Evolutionary conservation across 2,113 vertebrate genomes (phyloP).

Genomic region (Ploceus nigricollis): DNA sequence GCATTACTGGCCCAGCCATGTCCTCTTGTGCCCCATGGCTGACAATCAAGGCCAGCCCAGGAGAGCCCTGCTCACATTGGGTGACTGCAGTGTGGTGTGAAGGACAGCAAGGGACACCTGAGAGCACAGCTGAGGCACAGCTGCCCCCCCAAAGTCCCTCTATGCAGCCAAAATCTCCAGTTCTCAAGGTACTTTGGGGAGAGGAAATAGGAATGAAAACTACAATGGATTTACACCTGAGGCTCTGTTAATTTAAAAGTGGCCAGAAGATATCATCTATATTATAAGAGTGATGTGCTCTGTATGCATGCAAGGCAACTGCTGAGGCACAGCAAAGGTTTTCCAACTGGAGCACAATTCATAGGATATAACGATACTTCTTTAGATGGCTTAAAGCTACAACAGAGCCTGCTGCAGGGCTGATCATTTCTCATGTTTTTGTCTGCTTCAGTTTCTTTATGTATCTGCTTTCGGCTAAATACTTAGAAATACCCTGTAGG

Average conservation of each 20-base stretch:
- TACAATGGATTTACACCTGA: background rate
- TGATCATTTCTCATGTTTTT: background rate
- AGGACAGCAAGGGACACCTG: background rate
- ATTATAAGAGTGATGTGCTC: background rate
- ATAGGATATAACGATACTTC: background rate
- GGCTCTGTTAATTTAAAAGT: background rate
- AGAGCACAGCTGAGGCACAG: background rate
- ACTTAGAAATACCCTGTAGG: background rate
- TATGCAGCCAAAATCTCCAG: background rate
- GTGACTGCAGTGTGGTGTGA: rapidly evolving
- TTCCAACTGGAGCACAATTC: background rate
- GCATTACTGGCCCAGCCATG: background rate
- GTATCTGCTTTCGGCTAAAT: background rate
- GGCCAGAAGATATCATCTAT: background rate
- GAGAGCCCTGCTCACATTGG: background rate
- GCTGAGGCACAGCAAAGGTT: background rate
- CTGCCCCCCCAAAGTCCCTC: background rate
- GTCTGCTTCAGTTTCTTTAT: background rate
- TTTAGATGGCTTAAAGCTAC: background rate
- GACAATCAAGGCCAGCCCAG: background rate
- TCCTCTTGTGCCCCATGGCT: rapidly evolving
- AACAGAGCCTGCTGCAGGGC: background rate
- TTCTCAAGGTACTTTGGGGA: background rate
- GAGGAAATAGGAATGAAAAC: background rate
- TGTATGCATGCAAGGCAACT: background rate